Conservation (phyloP, 2,888 invertebrate genomes). For the Oscheius sp. region DNA sequence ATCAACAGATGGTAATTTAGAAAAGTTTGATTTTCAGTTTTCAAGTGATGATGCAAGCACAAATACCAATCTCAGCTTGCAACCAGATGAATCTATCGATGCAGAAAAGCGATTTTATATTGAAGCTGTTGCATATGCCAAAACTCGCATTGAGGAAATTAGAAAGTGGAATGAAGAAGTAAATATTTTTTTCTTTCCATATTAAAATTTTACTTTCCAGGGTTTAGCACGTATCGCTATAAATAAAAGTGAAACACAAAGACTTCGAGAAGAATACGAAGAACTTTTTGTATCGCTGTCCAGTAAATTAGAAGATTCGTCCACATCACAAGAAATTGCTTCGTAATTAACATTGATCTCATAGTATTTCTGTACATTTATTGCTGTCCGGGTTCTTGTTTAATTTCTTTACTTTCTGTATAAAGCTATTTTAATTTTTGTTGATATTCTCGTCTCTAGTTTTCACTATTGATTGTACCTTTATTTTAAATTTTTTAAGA, state of each 20-base stretch:
- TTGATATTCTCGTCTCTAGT: background rate
- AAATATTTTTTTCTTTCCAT: background rate
- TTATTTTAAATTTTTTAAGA: background rate
- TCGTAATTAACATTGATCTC: background rate
- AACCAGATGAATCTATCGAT: background rate
- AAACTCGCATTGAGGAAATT: background rate
- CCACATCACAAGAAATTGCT: background rate
- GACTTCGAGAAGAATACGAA: constrained; percentile 12
- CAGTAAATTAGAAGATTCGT: background rate
- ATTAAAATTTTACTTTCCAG: background rate
- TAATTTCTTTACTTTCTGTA: background rate
- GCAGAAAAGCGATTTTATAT: background rate
- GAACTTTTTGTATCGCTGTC: constrained; percentile 5
- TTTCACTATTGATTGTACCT: background rate
- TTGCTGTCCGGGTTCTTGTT: background rate
- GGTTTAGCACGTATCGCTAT: background rate
- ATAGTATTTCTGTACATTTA: background rate
- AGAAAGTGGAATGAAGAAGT: background rate
- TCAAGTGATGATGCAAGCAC: background rate
- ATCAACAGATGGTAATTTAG: background rate
- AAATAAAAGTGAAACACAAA: background rate
- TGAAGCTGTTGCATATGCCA: background rate
- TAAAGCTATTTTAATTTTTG: constrained; percentile 4
- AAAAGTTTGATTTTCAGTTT: constrained; percentile 1
- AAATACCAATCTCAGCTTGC: background rate